These are phyloP conservation scores for Tachycineta bicolor DNA, from an alignment of 2,113 vertebrate species.

Conservation along the genomic window DNA sequence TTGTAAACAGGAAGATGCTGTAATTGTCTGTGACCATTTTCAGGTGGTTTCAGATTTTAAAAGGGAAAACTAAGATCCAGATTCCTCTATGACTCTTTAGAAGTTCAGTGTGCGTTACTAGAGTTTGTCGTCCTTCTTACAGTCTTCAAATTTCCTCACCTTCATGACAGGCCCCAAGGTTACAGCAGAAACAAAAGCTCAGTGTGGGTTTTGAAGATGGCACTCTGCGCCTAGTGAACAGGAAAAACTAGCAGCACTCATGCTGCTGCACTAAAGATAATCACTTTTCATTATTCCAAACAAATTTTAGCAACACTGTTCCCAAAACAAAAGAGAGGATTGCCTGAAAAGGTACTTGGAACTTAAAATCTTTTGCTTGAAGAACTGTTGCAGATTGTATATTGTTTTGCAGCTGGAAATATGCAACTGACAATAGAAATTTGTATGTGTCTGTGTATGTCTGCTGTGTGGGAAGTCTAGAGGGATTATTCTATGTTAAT, in stretches of 20 bases:
- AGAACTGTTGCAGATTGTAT: not conserved
- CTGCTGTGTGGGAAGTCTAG: constrained; percentile 70
- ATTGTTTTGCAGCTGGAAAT: constrained; percentile 45
- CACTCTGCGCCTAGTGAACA: not conserved
- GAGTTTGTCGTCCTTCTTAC: not conserved
- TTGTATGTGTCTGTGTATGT: constrained; percentile 45
- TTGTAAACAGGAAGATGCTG: not conserved
- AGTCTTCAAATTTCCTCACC: not conserved
- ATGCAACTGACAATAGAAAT: constrained; percentile 39
- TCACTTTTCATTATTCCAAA: not conserved
- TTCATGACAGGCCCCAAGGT: not conserved
- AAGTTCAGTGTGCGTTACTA: not conserved
- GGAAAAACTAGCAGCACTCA: fast-evolving
- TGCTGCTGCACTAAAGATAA: not conserved
- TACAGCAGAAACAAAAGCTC: not conserved
- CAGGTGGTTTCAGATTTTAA: not conserved
- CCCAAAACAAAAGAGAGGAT: not conserved
- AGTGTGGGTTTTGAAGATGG: not conserved
- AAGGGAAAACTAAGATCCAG: not conserved
- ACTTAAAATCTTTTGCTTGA: not conserved
- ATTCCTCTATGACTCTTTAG: not conserved
- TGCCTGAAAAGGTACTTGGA: not conserved
- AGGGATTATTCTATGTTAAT: constrained; percentile 71
- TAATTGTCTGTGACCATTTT: not conserved
- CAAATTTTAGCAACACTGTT: not conserved